Evolutionary conservation across 92 coral and sea anemone genomes (phyloP).

Genomic region (Epizoanthus rinbou): DNA sequence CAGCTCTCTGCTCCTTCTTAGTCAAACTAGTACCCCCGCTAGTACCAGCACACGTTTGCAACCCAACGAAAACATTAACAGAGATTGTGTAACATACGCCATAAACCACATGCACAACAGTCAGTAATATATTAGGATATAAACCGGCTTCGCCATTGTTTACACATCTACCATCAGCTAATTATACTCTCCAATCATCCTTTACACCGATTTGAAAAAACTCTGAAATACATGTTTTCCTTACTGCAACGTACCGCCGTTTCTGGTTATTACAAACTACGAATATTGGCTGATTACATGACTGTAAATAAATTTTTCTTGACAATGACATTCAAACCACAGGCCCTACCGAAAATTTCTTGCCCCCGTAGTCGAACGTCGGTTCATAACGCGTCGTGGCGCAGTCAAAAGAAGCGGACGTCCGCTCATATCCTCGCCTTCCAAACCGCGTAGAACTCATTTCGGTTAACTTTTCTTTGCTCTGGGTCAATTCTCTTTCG

Average conservation of each 20-base stretch:
- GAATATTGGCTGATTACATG: background rate
- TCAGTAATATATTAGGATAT: background rate
- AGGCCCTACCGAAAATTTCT: slow-evolving; percentile 24
- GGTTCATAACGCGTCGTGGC: slow-evolving; percentile 38
- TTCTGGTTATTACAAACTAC: background rate
- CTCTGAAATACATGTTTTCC: background rate
- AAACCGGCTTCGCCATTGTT: background rate
- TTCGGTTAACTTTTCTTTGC: background rate
- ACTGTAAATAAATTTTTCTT: background rate
- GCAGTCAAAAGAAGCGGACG: slow-evolving; percentile 5
- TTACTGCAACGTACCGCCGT: background rate
- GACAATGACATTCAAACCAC: background rate
- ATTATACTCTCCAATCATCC: background rate
- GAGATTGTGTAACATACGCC: background rate
- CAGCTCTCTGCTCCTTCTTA: background rate
- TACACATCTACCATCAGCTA: background rate
- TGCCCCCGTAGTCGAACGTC: slow-evolving; percentile 30
- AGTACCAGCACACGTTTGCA: background rate
- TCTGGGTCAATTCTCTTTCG: background rate
- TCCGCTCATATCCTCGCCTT: slow-evolving; percentile 30
- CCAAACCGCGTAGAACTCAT: slow-evolving; percentile 34
- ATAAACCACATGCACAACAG: slow-evolving; percentile 7
- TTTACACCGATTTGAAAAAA: background rate
- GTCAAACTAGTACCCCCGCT: background rate
- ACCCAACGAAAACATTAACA: background rate